These are phyloP conservation scores for Beroe forskalii DNA, from an alignment of 37 sponge, comb jelly and placozoan species.

Conservation along the genomic window DNA sequence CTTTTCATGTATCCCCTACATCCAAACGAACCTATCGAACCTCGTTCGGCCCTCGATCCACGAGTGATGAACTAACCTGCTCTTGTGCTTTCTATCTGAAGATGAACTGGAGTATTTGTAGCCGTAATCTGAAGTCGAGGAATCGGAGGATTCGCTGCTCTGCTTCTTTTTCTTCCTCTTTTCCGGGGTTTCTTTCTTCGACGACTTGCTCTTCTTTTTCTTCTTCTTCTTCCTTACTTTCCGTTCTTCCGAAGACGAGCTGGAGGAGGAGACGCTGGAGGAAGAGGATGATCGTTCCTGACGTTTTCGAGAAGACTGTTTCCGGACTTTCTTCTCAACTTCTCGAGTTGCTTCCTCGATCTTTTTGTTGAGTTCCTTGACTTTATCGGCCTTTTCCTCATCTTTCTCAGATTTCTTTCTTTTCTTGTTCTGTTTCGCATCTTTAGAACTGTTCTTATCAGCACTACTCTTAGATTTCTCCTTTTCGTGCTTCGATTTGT, in stretches of 20 bases:
- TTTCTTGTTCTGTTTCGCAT: background rate
- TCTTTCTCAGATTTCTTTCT: background rate
- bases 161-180: background rate
- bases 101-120: conserved; percentile 40
- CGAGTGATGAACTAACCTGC: conserved; percentile 27
- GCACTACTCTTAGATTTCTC: background rate
- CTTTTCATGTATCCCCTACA: no score
- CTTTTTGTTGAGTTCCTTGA: conserved; percentile 27
- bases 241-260: background rate
- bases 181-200: background rate
- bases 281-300: background rate
- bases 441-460: background rate
- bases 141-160: background rate
- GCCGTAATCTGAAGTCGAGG: conserved; percentile 2
- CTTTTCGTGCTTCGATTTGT: background rate
- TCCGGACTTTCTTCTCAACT: background rate
- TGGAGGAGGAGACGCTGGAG: background rate
- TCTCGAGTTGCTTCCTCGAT: conserved; percentile 16
- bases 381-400: background rate
- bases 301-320: background rate
- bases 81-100: conserved; percentile 31
- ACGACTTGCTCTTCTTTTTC: background rate
- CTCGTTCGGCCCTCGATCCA: conserved; percentile 16
- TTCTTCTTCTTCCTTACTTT: background rate
- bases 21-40: conserved; percentile 3